phyloP scores from a whole-genome alignment of 2,888 invertebrate genomes.

The Sinotaia quadrata region DNA sequence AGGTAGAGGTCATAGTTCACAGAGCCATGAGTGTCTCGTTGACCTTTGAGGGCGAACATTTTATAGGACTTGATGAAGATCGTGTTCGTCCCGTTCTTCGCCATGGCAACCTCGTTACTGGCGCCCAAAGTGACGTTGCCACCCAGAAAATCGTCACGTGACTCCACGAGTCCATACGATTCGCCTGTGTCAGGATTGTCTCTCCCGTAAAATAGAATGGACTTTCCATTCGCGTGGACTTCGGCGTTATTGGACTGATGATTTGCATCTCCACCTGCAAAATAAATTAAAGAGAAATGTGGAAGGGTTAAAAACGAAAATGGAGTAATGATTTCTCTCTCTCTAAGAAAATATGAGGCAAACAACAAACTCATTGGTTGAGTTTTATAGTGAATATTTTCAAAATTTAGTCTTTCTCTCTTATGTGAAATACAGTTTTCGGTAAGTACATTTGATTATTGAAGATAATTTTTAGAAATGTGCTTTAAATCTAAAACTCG shows the following conservation, averaged over 20 bases:
- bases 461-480: no score
- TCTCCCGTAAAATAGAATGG: background rate
- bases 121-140: background rate
- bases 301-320: no score
- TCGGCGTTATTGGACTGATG: background rate
- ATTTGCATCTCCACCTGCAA: background rate
- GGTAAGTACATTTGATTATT: no score
- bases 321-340: no score
- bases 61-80: background rate
- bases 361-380: no score
- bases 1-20: slow-evolving; percentile 24
- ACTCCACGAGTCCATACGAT: background rate
- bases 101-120: background rate
- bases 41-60: slow-evolving; percentile 18
- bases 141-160: no score
- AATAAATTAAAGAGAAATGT: background rate
- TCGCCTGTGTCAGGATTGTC: background rate
- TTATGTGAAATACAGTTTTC: no score
- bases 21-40: slow-evolving; percentile 15
- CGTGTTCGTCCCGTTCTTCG: background rate
- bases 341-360: no score
- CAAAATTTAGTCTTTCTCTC: no score
- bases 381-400: no score
- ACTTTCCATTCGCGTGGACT: background rate
- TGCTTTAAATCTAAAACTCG: no score